Evolutionary conservation across 1,140 invertebrate species (phyloP), one percentile per base, ranked within the genome.

Genomic region (Cardiocondyla obscurior): DNA sequence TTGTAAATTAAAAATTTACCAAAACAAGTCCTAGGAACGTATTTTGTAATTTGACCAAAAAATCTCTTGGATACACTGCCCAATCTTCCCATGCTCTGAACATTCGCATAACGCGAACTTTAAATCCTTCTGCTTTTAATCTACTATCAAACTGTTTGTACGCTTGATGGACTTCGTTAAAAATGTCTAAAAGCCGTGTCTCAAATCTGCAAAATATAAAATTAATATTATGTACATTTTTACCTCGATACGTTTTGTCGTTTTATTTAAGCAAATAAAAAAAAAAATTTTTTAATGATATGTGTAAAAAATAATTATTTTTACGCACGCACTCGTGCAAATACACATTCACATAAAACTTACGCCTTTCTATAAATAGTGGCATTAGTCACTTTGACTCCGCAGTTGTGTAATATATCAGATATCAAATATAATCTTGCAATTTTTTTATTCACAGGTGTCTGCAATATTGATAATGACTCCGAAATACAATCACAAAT

Each of bases 71-170:
- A 95, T 99, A 99, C 64, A 99, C 96, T 39, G 97, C 96, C 97
- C 98, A 99, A 90, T 99, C 99, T 94, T 99, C 98, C 99, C 99
- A 99, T 2, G 98, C 98, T 91, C 98, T 96, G 91, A 99, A 97
- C 90, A 98, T 97, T 90, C 96, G 96, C 95, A 99, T 97, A n/a
- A 99, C 97, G 81, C 99, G 96, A 86, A 98, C 96, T 94, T 99
- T 98, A 92, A 99, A 99, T 44, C 99, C 98, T 94, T 99, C 99
- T 42, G 98, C 98, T 94, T 98, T 98, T 53, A 99, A 92, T 81
- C 98, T 95, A 85, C 98, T 98, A 87, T 98, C 97, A 92, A 99
- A 97, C 57, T 94, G 96, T 90, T 97, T 95, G 91, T 97, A 97
- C 19, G 97, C 95, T 91, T 95, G 96, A 93, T 97, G 96, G 2